Evolutionary conservation across 2,797 vertebrate species (phyloP).

Genomic region (Argentina silus): DNA sequence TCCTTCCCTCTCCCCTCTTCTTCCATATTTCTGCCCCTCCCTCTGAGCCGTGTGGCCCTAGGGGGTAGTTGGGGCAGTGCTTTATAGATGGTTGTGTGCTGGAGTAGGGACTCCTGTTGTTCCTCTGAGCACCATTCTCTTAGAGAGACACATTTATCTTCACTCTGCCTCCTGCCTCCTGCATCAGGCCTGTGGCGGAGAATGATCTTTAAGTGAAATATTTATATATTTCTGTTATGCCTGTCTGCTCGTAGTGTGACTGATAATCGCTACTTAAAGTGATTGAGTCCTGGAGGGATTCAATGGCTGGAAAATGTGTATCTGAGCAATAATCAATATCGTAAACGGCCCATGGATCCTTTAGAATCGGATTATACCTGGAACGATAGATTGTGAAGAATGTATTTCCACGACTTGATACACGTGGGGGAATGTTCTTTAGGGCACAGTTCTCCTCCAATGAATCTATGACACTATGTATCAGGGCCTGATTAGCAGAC

Average conservation of each 20-base stretch:
- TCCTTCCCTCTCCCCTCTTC: background rate
- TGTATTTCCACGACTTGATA: background rate
- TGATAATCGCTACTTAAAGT: constrained; percentile 14
- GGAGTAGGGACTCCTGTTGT: constrained; percentile 36
- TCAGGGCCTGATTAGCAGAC: background rate
- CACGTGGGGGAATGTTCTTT: background rate
- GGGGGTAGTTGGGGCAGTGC: constrained; percentile 20
- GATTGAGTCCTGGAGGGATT: constrained; percentile 10
- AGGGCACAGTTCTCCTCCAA: background rate
- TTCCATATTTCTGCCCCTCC: constrained; percentile 26
- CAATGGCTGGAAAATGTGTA: background rate
- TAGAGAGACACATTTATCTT: constrained; percentile 37
- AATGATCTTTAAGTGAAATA: constrained; percentile 54
- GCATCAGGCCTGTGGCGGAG: constrained; percentile 34
- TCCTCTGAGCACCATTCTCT: constrained; percentile 24
- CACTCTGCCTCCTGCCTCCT: constrained; percentile 7
- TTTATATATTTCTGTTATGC: constrained; percentile 41
- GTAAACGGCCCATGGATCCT: constrained; percentile 7
- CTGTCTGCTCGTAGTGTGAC: constrained; percentile 15
- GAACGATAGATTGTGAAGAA: background rate
- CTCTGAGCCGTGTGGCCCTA: constrained; percentile 15
- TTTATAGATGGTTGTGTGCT: constrained; percentile 29
- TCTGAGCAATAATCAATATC: background rate
- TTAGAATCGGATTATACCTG: background rate
- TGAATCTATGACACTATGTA: background rate